Conservation (phyloP, 2,797 vertebrate species). For the Enteromius anoplus region DNA sequence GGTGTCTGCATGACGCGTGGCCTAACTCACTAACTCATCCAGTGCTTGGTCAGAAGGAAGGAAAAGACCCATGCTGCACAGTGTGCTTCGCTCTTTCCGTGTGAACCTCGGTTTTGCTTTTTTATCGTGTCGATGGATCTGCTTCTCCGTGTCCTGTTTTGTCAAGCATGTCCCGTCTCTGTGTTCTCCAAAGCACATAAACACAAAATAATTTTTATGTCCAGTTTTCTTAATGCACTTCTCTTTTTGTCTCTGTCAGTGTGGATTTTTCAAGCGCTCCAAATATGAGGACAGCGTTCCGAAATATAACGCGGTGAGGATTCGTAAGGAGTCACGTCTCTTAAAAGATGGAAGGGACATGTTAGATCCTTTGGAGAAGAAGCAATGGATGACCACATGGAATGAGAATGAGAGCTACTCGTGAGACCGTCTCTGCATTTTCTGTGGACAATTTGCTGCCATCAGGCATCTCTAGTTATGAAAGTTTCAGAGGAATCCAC, state of each 20-base stretch:
- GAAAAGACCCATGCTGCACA: slow-evolving; percentile 51
- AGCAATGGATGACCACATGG: slow-evolving; percentile 94
- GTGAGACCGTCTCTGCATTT: slow-evolving; percentile 62
- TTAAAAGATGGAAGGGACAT: slow-evolving; percentile 78
- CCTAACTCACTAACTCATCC: slow-evolving; percentile 69
- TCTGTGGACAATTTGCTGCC: neutral
- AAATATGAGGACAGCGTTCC: slow-evolving; percentile 91
- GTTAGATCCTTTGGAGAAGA: slow-evolving; percentile 81
- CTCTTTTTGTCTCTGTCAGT: slow-evolving; percentile 73
- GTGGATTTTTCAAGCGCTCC: slow-evolving; percentile 95
- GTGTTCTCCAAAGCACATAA: slow-evolving; percentile 25
- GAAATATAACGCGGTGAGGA: slow-evolving; percentile 92
- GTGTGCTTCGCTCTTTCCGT: slow-evolving; percentile 30
- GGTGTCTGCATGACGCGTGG: slow-evolving; percentile 69
- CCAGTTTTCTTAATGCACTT: neutral
- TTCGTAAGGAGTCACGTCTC: slow-evolving; percentile 86
- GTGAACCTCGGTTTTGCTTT: slow-evolving; percentile 31
- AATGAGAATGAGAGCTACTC: slow-evolving; percentile 91
- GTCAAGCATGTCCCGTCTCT: slow-evolving; percentile 67
- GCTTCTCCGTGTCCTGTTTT: slow-evolving; percentile 35
- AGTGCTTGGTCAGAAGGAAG: slow-evolving; percentile 56
- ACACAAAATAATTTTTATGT: neutral
- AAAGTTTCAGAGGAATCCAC: slow-evolving; percentile 36
- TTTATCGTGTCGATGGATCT: slow-evolving; percentile 45
- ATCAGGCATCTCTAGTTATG: neutral